Evolutionary conservation across 2,797 vertebrate genomes (phyloP).

Genomic region (Distichodus sexfasciatus): DNA sequence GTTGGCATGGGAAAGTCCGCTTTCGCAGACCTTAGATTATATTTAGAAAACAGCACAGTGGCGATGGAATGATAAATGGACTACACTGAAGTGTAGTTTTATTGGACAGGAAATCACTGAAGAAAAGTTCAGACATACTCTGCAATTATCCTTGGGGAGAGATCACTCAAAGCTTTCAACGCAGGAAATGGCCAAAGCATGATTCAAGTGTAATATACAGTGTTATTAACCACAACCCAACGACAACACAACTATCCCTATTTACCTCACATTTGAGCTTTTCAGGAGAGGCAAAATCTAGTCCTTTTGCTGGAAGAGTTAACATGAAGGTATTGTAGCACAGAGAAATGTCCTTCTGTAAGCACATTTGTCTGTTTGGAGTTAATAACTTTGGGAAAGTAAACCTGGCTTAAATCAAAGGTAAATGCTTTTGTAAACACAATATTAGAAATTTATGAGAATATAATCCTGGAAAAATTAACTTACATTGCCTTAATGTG

Average conservation of each 20-base stretch:
- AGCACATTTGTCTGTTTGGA: neutral
- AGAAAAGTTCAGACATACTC: constrained; percentile 67
- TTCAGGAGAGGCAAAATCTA: neutral
- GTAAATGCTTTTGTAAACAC: no score
- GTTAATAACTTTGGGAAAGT: neutral
- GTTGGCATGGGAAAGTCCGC: constrained; percentile 57
- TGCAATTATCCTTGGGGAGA: constrained; percentile 71
- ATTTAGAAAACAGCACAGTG: constrained; percentile 63
- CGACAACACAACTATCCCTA: constrained; percentile 32
- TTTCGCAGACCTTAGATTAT: constrained; percentile 62
- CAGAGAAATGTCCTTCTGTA: neutral
- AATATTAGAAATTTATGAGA: no score
- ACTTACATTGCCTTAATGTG: no score
- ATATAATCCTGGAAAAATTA: no score
- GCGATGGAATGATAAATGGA: constrained; percentile 74
- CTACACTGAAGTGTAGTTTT: constrained; percentile 65
- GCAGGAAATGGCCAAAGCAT: constrained; percentile 58
- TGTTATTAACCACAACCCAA: constrained; percentile 42
- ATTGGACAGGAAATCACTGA: constrained; percentile 71
- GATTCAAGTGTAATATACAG: constrained; percentile 43
- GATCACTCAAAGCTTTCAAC: constrained; percentile 62
- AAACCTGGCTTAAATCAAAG: no score
- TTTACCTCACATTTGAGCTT: neutral
- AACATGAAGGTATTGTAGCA: neutral
- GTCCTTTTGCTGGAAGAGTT: neutral